These are phyloP conservation scores for Galemys pyrenaicus DNA, from an alignment of 2,113 vertebrate genomes.

Conservation along the genomic window DNA sequence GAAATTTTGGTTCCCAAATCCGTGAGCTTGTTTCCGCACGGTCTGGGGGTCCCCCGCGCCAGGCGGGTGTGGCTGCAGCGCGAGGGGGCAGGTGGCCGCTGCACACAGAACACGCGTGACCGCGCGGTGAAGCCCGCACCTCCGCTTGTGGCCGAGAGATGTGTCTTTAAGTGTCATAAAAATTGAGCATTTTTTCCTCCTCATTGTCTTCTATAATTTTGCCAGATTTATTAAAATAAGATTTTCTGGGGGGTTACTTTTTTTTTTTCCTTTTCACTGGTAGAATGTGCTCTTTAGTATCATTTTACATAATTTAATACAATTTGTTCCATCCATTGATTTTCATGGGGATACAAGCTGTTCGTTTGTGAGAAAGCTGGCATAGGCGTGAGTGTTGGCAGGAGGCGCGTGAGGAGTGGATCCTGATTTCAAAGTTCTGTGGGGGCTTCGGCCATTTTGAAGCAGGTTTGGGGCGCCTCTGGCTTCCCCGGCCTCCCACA, in stretches of 20 bases:
- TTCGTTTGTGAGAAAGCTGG: constrained; percentile 90
- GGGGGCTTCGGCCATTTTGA: constrained; percentile 83
- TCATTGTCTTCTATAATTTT: constrained; percentile 78
- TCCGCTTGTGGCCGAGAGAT: constrained; percentile 63
- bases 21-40: not conserved
- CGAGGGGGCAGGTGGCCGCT: constrained; percentile 78
- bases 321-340: constrained; percentile 93
- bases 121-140: constrained; percentile 80
- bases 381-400: constrained; percentile 83
- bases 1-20: constrained; percentile 77
- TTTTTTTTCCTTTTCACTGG: constrained; percentile 80
- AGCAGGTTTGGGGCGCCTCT: not conserved
- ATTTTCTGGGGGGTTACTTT: constrained; percentile 75
- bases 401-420: constrained; percentile 83
- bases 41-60: not conserved
- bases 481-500: not conserved
- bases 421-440: constrained; percentile 82
- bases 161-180: constrained; percentile 76
- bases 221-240: constrained; percentile 84
- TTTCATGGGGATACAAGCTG: constrained; percentile 93
- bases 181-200: constrained; percentile 59
- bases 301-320: constrained; percentile 94
- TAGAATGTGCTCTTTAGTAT: constrained; percentile 89
- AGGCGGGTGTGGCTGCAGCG: not conserved
- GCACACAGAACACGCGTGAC: constrained; percentile 81